phyloP scores from a whole-genome alignment of 2,797 vertebrate genomes.

The Odontamblyopus lacepedii region DNA sequence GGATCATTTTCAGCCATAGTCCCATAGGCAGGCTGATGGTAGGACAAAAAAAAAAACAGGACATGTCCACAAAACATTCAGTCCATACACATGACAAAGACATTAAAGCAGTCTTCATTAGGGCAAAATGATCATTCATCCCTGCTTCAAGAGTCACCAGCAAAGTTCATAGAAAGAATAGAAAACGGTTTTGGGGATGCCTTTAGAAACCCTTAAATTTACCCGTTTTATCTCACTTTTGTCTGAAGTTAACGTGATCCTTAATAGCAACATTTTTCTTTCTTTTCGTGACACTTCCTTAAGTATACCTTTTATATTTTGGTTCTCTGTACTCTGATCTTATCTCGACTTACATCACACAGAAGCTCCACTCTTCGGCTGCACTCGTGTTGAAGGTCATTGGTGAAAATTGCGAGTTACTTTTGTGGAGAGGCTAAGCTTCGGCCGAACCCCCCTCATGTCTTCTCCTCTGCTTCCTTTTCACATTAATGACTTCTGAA shows the following conservation, averaged over 20 bases:
- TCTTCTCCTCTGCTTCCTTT: conserved; percentile 21
- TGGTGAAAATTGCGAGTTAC: conserved; percentile 16
- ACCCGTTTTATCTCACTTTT: neutral
- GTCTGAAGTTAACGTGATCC: neutral
- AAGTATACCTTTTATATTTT: neutral
- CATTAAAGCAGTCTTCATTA: too few species aligned
- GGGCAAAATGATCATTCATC: too few species aligned
- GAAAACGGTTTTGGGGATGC: neutral
- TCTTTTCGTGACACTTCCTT: neutral
- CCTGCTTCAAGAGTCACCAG: too few species aligned
- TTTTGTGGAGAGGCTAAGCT: conserved; percentile 20
- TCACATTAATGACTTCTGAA: conserved; percentile 37
- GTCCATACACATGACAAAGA: too few species aligned
- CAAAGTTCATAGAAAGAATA: neutral
- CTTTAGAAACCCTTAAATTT: neutral
- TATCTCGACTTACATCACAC: conserved; percentile 18
- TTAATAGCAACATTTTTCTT: neutral
- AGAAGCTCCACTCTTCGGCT: conserved; percentile 13
- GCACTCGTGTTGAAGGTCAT: conserved; percentile 30
- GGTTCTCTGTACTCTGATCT: conserved; percentile 4
- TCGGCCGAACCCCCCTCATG: conserved; percentile 3
- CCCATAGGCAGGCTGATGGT: too few species aligned
- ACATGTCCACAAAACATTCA: too few species aligned
- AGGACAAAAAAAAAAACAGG: too few species aligned
- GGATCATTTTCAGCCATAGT: too few species aligned